Percentiles rank a stretch among this genome's conserved stretches.
Evolutionary conservation across 2,113 vertebrate genomes (phyloP).

Genomic region (Sapajus apella): DNA sequence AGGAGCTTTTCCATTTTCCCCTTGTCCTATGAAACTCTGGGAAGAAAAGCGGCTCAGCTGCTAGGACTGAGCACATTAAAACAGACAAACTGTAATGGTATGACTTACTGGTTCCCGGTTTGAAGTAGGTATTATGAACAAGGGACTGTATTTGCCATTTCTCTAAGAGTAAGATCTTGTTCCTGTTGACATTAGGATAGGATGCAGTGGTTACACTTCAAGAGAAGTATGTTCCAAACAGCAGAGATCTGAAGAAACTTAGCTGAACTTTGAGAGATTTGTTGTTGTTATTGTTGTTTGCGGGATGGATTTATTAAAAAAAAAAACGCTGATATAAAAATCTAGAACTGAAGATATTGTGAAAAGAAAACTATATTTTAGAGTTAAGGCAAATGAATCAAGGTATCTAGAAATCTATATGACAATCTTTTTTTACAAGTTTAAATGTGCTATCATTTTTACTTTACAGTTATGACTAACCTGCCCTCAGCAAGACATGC

Average conservation of each 20-base stretch:
- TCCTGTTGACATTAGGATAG: neutral
- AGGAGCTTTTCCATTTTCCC: neutral
- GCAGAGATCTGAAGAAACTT: neutral
- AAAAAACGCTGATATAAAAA: neutral
- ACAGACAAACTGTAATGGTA: neutral
- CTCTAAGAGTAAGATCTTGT: neutral
- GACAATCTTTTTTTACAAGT: neutral
- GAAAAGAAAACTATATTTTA: neutral
- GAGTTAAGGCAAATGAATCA: conserved; percentile 20
- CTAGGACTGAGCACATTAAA: conserved; percentile 13
- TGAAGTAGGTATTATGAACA: neutral
- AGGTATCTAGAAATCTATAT: neutral
- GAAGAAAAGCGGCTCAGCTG: neutral
- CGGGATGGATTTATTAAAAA: neutral
- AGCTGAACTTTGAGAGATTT: neutral
- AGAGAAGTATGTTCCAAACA: neutral
- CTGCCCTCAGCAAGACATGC: neutral
- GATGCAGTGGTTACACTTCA: neutral
- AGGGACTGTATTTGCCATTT: neutral
- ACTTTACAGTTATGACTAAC: neutral
- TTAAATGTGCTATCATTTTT: conserved; percentile 26
- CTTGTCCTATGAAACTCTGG: neutral
- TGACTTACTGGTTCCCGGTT: neutral
- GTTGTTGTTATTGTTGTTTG: neutral
- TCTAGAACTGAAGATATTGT: neutral